phyloP scores from a whole-genome alignment of 1,140 invertebrate genomes.

The Drosophila ironensis region DNA sequence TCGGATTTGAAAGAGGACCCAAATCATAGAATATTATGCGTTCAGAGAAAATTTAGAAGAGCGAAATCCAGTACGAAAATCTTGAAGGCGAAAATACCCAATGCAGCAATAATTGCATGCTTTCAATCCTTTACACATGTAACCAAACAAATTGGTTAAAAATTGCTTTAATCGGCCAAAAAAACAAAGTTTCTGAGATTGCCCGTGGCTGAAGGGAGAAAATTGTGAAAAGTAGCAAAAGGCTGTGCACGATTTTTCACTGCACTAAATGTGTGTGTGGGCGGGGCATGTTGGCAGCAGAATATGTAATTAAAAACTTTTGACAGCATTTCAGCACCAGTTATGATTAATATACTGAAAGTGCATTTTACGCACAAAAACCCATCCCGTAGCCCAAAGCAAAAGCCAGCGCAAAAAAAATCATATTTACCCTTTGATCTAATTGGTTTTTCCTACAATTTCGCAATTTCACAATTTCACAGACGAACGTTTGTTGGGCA shows the following conservation, averaged over 20 bases:
- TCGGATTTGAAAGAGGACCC: too few relatives aligned
- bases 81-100: too few relatives aligned
- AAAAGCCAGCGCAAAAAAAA: neutral
- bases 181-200: neutral
- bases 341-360: constrained; percentile 34
- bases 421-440: constrained; percentile 4
- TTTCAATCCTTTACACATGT: too few relatives aligned
- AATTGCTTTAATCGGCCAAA: too few relatives aligned
- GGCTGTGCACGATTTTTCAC: neutral
- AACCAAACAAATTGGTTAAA: too few relatives aligned
- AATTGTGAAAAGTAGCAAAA: neutral
- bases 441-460: constrained; percentile 1
- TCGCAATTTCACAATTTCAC: constrained; percentile 3
- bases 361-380: constrained; percentile 3
- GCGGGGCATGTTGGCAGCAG: neutral
- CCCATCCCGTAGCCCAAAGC: neutral
- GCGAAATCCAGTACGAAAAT: too few relatives aligned
- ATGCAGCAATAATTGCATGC: too few relatives aligned
- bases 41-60: too few relatives aligned
- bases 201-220: too few relatives aligned
- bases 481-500: constrained; percentile 65
- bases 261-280: neutral
- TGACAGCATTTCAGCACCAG: constrained; percentile 41
- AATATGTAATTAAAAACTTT: constrained; percentile 47
- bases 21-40: too few relatives aligned